Evolutionary conservation across 2,888 invertebrate species (phyloP), one percentile per base, ranked within the genome.

Genomic region (Miltochrista miniata): DNA sequence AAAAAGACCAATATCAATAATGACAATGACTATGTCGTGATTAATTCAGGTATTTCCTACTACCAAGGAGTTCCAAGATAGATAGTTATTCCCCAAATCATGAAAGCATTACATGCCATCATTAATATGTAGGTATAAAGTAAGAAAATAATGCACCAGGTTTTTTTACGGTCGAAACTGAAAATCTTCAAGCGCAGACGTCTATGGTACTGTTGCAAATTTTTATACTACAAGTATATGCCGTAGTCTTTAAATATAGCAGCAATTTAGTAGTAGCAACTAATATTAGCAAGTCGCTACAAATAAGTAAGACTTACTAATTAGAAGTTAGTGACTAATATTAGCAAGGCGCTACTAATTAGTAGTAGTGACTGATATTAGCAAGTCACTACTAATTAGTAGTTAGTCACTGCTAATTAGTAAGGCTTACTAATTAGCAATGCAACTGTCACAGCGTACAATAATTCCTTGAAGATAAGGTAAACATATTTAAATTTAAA

Each of bases 31-130:
- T n/a, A n/a, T 11, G 2, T 11, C 3, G 18, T n/a, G 1, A 24
- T 4, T 18, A 15, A n/a, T 18, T 15, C 38, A 38, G 38, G 24
- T 38, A 30, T 29, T 37, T 24, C 8, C 4, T 31, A n/a, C 31
- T 29, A 18, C 36, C 51, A 41, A 29, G 12, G 11, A 5, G 15
- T 9, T 7, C 35, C n/a, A 48, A 29, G 29, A 50, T 59, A 56
- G 53, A 62, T 62, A 53, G 59, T 55, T n/a, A 61, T 72, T 76
- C 77, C 60, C 68, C 49, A 8, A 40, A 60, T 75, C 70, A 73
- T 65, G 70, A 72, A 84, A 89, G 89, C 89, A 89, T 89, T 76
- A 80, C 73, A 90, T 89, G 89, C 89, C 76, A 64, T 68, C 69
- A 60, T 59, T 56, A 49, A 70, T 71, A 72, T 70, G 62, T 67